Base-by-base conservation (phyloP, 1,140 invertebrate species). In the Lasioglossum baleicum region DNA sequence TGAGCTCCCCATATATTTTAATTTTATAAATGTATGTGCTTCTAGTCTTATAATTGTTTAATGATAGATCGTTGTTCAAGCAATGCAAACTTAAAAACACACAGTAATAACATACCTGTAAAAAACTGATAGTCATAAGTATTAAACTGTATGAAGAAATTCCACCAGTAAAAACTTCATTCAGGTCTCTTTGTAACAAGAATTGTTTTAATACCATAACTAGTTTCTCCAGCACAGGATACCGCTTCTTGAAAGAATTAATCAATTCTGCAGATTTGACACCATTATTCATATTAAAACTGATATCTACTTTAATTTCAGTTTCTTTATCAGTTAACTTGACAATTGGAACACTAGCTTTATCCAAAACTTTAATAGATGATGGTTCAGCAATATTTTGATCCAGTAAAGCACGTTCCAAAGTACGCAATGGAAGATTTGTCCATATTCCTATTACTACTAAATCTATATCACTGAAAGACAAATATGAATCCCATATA, bases 141-240 rank as follows among this genome's bases (percentile, higher is more conserved):
- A 99, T 99, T 83, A 99, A 95, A 91, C 98, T 98, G 93, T 99
- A 99, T 58, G 98, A 99, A 83, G 98, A 98, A 88, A 99, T 99
- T 91, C 99, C 99, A 85, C 99, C 98, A 69, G 98, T 99, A 94
- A 99, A 99, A 66, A 99, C 99, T 95, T 99, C 98, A 94, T 99
- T 99, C 87, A 99, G 95, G 94, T 99, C 98, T 92, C 98, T 95
- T 93, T 99, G 97, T 68, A 99, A 94, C 74, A 99, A 95, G 94
- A 99, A 99, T 94, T 99, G 98, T 94, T 99, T 99, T 81, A 99
- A 94, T 70, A 99, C 98, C 93, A 99, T 96, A 82, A 99, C 98
- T 87, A 99, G 94, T 90, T 98, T 99, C 40, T 97, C 96, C 80
- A 99, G 94, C 73, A 96, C 96, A 35, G 98, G 98, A 94, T 96